Percentiles rank a stretch among this genome's conserved stretches.
These are phyloP conservation scores for Brevimyrus niger DNA, from an alignment of 2,113 vertebrate species.

Conservation along the genomic window DNA sequence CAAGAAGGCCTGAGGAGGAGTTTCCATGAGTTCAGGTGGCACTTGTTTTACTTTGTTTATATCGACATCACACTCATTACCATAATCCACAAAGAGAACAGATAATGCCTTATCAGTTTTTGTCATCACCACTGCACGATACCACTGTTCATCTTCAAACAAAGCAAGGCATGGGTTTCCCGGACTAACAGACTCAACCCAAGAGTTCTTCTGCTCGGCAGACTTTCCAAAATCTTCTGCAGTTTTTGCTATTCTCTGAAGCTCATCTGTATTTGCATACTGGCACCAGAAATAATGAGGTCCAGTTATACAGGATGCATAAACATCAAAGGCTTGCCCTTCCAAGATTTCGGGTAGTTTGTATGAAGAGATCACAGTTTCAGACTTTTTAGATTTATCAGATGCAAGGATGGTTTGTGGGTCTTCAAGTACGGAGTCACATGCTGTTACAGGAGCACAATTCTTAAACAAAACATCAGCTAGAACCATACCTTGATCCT, in stretches of 20 bases:
- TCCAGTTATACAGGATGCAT: conserved; percentile 54
- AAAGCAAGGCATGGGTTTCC: conserved; percentile 70
- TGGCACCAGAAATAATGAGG: conserved; percentile 82
- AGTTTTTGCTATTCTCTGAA: conserved; percentile 57
- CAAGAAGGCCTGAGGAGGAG: conserved; percentile 72
- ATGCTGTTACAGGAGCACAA: conserved; percentile 13
- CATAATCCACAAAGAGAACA: conserved; percentile 78
- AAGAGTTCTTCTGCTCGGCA: conserved; percentile 4
- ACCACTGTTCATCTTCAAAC: conserved; percentile 65
- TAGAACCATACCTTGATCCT: conserved; percentile 50
- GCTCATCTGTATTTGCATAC: conserved; percentile 48
- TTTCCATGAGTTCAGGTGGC: conserved; percentile 50
- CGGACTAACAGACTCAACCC: conserved; percentile 32
- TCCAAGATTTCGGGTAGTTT: conserved; percentile 51
- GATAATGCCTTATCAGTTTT: conserved; percentile 43
- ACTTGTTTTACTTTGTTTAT: conserved; percentile 56
- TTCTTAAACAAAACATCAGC: conserved; percentile 43
- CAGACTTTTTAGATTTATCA: not conserved
- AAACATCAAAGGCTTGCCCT: conserved; percentile 60
- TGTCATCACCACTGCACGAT: conserved; percentile 66
- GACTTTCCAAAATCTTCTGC: conserved; percentile 53
- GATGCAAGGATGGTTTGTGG: conserved; percentile 1
- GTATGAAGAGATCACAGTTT: conserved; percentile 21
- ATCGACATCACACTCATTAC: conserved; percentile 61
- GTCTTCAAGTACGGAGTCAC: not conserved